phyloP scores from a whole-genome alignment of 1,140 invertebrate species.

The Formica exsecta region DNA sequence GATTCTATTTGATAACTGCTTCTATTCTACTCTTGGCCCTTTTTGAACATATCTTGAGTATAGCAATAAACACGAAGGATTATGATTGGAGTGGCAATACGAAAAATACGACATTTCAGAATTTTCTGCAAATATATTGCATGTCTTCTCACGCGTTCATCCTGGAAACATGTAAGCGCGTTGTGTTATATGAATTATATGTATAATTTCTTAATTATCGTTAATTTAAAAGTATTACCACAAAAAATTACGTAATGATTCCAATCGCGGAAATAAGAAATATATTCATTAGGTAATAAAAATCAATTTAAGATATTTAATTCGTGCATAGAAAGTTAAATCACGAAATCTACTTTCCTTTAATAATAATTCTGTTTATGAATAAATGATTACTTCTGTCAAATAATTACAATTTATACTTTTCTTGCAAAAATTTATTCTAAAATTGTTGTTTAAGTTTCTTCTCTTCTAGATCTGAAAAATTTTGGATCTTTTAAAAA shows the following conservation, averaged over 20 bases:
- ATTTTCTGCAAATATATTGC: slow-evolving; percentile 79
- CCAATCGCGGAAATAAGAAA: no score
- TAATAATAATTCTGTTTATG: neutral
- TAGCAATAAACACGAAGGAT: slow-evolving; percentile 70
- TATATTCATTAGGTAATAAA: no score
- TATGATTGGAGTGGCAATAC: slow-evolving; percentile 53
- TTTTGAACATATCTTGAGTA: slow-evolving; percentile 81
- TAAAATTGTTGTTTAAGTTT: neutral
- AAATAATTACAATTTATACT: slow-evolving; percentile 15
- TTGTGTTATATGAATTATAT: neutral
- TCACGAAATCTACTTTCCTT: neutral
- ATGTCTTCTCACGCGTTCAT: slow-evolving; percentile 80
- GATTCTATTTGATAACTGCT: slow-evolving; percentile 75
- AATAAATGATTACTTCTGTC: neutral
- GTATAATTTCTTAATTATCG: neutral
- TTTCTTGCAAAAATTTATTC: neutral
- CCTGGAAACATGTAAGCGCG: slow-evolving; percentile 73
- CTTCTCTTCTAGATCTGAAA: neutral
- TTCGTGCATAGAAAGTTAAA: neutral
- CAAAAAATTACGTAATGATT: neutral
- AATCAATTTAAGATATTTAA: neutral
- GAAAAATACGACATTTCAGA: slow-evolving; percentile 74
- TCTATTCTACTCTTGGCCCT: slow-evolving; percentile 78
- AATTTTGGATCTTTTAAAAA: neutral
- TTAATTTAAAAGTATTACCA: neutral